A percentile compares a stretch with the other conserved stretches of the same genome.
phyloP scores from a whole-genome alignment of 2,797 vertebrate species.

The Melanotaenia maccullochi region DNA sequence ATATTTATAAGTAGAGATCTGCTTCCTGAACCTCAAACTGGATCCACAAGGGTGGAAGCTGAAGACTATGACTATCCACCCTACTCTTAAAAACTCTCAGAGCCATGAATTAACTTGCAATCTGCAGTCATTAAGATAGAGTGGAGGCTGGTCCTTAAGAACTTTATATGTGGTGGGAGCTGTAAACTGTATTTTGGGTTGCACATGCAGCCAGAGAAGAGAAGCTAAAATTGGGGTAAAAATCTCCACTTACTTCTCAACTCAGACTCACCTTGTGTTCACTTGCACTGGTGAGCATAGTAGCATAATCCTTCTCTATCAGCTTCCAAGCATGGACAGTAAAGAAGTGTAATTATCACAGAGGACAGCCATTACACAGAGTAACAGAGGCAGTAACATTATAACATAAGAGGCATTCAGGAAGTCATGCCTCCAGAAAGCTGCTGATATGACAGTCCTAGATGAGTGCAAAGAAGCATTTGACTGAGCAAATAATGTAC shows the following conservation, averaged over 20 bases:
- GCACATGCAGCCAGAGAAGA: neutral
- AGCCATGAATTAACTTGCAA: neutral
- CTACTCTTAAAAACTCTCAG: neutral
- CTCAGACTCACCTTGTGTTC: slow-evolving; percentile 10
- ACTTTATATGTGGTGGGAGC: too few relatives aligned
- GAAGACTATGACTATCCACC: neutral
- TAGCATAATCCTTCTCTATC: slow-evolving; percentile 20
- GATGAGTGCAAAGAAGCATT: slow-evolving; percentile 2
- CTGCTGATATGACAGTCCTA: slow-evolving; percentile 26
- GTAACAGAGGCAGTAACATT: slow-evolving; percentile 3
- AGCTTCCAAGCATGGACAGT: slow-evolving; percentile 23
- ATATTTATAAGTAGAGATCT: neutral
- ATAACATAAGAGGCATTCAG: neutral
- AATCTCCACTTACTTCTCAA: too few relatives aligned
- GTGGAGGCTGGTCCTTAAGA: neutral
- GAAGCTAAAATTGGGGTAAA: too few relatives aligned
- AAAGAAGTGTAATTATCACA: slow-evolving; percentile 10
- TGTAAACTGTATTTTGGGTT: neutral
- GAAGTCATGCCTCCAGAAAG: slow-evolving; percentile 6
- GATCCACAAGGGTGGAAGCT: neutral
- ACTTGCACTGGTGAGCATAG: neutral
- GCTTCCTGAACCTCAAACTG: neutral
- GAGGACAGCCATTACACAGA: slow-evolving; percentile 10
- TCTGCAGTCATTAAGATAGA: neutral
- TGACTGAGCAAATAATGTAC: slow-evolving; percentile 37